Evolutionary conservation across 1,140 invertebrate species (phyloP), one percentile per base, ranked within the genome.

Genomic region (Pararge aegeria): DNA sequence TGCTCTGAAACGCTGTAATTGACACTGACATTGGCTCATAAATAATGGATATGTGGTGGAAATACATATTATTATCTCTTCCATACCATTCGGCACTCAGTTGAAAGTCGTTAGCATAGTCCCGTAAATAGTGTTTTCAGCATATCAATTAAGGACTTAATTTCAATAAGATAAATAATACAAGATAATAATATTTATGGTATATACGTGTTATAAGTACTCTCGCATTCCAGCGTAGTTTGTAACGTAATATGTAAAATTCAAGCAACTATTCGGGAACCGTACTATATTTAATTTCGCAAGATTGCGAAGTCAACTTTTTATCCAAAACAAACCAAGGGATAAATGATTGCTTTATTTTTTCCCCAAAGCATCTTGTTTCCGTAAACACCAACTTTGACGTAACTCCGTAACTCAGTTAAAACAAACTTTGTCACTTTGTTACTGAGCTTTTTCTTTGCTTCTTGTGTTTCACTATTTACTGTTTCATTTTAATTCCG

Each of bases 291-390:
- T 61, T 68, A 71, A 58, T 71, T 69, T 54, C 18, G 16, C 60
- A 62, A 75, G 64, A 68, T 68, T 66, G 68, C 66, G 42, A 60
- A 71, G 58, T 72, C 65, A 65, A 78, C 64, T 73, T 75, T 77
- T 74, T 71, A 75, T 69, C 64, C 57, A 68, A 75, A 75, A 78
- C 70, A 78, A 78, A 78, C 69, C 62, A 49, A 64, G 66, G 65
- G 65, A 70, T 76, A 76, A 72, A 71, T 72, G 68, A 78, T 76
- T 74, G 60, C 75, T 75, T 76, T 75, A 78, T 75, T 73, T 78
- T 70, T 67, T 55, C 52, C 44, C 50, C 48, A 44, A 44, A 46
- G 49, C 65, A 62, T 61, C 66, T 64, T 71, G 71, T 73, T 73
- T 67, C 49, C 59, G 70, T 70, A 65, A 75, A 75, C 73, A 75